These are phyloP conservation scores for Ophion slaviceki DNA, from an alignment of 2,888 invertebrate genomes.

Conservation along the genomic window DNA sequence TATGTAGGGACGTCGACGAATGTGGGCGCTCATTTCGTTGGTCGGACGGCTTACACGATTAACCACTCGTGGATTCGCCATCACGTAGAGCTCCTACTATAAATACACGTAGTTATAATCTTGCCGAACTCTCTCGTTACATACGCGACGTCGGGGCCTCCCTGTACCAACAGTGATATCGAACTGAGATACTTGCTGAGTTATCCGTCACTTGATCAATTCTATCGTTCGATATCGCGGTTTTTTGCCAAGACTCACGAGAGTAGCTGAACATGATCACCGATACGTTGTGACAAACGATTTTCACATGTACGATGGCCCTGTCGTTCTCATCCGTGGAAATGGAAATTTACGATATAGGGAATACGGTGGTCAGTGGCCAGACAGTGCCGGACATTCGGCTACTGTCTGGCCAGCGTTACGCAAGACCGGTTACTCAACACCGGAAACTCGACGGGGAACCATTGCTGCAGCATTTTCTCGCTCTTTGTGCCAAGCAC, in stretches of 20 bases:
- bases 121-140: constrained; percentile 7
- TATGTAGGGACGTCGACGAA: constrained; percentile 51
- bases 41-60: constrained; percentile 65
- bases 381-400: constrained; percentile 63
- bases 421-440: constrained; percentile 62
- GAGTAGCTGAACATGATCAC: no score
- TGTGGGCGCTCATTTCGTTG: constrained; percentile 60
- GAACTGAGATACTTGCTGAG: constrained; percentile 4
- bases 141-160: not conserved
- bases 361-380: constrained; percentile 14
- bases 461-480: constrained; percentile 48
- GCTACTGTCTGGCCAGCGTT: constrained; percentile 58
- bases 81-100: constrained; percentile 53
- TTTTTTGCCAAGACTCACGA: not conserved
- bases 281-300: not conserved
- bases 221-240: not conserved
- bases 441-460: constrained; percentile 64
- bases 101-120: constrained; percentile 44
- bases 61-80: constrained; percentile 62
- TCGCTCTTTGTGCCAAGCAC: constrained; percentile 36
- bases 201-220: not conserved
- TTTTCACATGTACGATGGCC: not conserved
- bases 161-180: not conserved
- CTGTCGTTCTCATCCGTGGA: not conserved
- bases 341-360: not conserved